Evolutionary conservation across 2,113 vertebrate species (phyloP).

Genomic region (Siniperca chuatsi): DNA sequence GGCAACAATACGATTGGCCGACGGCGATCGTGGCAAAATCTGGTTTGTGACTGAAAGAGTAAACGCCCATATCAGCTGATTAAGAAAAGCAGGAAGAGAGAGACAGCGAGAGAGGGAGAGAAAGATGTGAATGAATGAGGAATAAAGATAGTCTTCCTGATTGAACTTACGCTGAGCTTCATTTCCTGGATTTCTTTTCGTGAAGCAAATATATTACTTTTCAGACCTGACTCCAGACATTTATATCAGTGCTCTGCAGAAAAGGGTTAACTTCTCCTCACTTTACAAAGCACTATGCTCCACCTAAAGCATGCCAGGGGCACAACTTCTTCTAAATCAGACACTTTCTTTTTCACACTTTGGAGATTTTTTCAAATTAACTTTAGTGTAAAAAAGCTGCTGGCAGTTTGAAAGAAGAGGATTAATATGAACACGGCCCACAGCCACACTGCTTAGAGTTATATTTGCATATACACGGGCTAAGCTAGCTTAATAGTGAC

Average conservation of each 20-base stretch:
- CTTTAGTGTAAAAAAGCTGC: slow-evolving; percentile 5
- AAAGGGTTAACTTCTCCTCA: neutral
- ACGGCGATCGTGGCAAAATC: too few relatives aligned
- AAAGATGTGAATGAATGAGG: too few relatives aligned
- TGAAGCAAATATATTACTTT: neutral
- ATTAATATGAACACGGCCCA: slow-evolving; percentile 31
- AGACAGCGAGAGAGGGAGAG: too few relatives aligned
- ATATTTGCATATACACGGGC: slow-evolving; percentile 27
- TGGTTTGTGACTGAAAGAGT: too few relatives aligned
- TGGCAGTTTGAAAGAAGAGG: slow-evolving; percentile 40
- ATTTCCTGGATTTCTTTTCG: neutral
- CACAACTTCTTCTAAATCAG: slow-evolving; percentile 6
- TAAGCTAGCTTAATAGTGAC: slow-evolving; percentile 42
- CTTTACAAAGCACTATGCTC: neutral
- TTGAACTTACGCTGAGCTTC: too few relatives aligned
- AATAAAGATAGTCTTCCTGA: too few relatives aligned
- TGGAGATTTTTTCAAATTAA: slow-evolving; percentile 7
- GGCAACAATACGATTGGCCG: too few relatives aligned
- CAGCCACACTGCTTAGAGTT: neutral
- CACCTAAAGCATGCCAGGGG: slow-evolving; percentile 6
- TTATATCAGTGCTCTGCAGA: neutral
- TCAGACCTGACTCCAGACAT: neutral
- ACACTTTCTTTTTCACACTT: slow-evolving; percentile 24
- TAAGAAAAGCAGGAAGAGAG: too few relatives aligned
- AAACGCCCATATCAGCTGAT: too few relatives aligned